These are phyloP conservation scores for Volucella inflata DNA, from an alignment of 2,888 invertebrate species.

Conservation along the genomic window DNA sequence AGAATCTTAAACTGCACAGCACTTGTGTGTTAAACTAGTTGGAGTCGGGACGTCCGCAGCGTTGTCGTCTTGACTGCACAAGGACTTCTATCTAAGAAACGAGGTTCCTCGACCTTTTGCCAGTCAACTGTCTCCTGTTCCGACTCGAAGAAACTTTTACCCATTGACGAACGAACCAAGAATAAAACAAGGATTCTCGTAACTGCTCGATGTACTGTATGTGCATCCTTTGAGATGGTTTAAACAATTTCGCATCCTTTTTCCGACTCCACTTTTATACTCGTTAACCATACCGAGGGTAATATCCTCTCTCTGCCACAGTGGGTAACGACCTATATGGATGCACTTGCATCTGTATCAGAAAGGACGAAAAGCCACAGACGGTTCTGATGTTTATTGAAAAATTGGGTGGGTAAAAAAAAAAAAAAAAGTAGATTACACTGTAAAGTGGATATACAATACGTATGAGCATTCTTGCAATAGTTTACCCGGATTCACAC, in stretches of 20 bases:
- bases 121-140: conserved; percentile 52
- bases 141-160: conserved; percentile 30
- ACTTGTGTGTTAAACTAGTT: conserved; percentile 31
- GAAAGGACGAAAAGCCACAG: not conserved
- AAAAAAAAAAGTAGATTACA: conserved; percentile 43
- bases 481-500: conserved; percentile 17
- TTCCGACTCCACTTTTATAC: conserved; percentile 27
- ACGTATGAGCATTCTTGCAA: conserved; percentile 18
- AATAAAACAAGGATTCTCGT: conserved; percentile 29
- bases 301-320: conserved; percentile 32
- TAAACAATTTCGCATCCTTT: conserved; percentile 42
- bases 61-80: not conserved
- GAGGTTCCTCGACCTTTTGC: conserved; percentile 53
- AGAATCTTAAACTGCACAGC: conserved; percentile 45
- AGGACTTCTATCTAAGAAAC: conserved; percentile 6
- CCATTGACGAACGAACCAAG: conserved; percentile 23
- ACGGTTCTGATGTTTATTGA: conserved; percentile 57
- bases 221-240: conserved; percentile 25
- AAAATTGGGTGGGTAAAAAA: conserved; percentile 66
- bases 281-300: conserved; percentile 19
- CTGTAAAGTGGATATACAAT: conserved; percentile 49
- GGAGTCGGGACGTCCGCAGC: conserved; percentile 25
- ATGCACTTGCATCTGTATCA: not conserved
- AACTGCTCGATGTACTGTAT: conserved; percentile 19
- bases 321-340: conserved; percentile 8